A percentile compares a stretch with the other conserved stretches of the same genome.
These are phyloP conservation scores for Serrognathus titanus DNA, from an alignment of 2,888 invertebrate genomes.

Conservation along the genomic window DNA sequence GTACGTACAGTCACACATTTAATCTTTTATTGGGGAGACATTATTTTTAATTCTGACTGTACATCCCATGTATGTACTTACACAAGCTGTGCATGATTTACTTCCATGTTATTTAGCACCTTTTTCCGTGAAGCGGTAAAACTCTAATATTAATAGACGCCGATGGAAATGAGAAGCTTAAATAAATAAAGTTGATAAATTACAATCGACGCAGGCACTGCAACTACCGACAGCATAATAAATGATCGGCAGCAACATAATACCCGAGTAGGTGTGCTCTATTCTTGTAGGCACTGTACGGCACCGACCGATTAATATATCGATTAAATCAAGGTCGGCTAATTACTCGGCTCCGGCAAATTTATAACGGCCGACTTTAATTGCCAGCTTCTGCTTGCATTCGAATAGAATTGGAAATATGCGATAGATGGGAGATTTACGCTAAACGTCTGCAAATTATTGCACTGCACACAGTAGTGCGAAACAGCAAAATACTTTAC, in stretches of 20 bases:
- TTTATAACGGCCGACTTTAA: slow-evolving; percentile 1
- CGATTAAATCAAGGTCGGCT: slow-evolving; percentile 7
- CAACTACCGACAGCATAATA: slow-evolving; percentile 9
- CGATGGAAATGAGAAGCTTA: neutral
- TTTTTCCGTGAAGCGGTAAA: too few species aligned
- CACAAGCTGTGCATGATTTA: too few species aligned
- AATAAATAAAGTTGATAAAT: slow-evolving; percentile 6
- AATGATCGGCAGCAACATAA: slow-evolving; percentile 6
- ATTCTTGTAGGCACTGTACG: slow-evolving; percentile 6
- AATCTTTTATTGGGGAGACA: too few species aligned
- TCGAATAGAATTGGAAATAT: neutral
- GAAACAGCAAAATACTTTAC: too few species aligned
- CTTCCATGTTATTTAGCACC: too few species aligned
- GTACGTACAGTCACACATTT: too few species aligned
- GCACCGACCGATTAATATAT: slow-evolving; percentile 5
- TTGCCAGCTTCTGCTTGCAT: neutral
- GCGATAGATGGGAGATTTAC: neutral
- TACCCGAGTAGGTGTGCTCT: slow-evolving; percentile 8
- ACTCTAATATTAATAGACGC: too few species aligned
- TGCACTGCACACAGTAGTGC: neutral
- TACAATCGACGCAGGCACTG: slow-evolving; percentile 4
- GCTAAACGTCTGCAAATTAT: neutral
- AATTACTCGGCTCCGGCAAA: slow-evolving; percentile 4
- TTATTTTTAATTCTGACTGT: too few species aligned
- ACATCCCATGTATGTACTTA: too few species aligned